These are phyloP conservation scores for Glossophaga mutica DNA, from an alignment of 2,797 vertebrate genomes.

Conservation along the genomic window DNA sequence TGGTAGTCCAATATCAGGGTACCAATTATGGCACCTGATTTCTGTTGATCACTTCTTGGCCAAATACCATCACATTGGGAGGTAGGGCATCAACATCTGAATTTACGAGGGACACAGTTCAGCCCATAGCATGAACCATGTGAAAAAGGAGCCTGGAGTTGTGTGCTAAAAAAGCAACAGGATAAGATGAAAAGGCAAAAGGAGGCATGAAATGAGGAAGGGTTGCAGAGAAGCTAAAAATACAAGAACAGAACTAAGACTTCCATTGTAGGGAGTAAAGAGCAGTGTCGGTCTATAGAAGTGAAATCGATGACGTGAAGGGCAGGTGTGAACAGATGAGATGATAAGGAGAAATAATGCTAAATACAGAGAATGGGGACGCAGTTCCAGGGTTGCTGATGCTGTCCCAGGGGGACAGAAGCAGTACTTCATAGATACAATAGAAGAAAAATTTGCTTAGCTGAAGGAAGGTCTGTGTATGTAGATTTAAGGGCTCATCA, in stretches of 20 bases:
- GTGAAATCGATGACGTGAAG: not conserved
- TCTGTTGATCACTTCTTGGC: not conserved
- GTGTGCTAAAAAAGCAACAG: not conserved
- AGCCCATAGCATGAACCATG: not conserved
- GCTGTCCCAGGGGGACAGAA: not conserved
- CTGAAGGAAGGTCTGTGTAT: not conserved
- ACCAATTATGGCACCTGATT: not conserved
- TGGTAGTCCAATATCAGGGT: not conserved
- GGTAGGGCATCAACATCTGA: not conserved
- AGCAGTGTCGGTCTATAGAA: not conserved
- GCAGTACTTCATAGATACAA: not conserved
- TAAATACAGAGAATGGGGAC: not conserved
- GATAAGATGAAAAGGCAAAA: not conserved
- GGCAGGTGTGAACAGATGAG: not conserved
- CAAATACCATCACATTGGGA: not conserved
- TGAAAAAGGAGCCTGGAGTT: not conserved
- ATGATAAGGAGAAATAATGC: not conserved
- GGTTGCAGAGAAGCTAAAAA: not conserved
- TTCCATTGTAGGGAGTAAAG: not conserved
- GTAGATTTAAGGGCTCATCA: not conserved
- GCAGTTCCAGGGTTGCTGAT: not conserved
- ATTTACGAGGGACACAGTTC: not conserved
- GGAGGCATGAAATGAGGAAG: not conserved
- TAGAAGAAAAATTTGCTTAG: not conserved
- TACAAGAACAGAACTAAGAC: not conserved